Evolutionary conservation across 2,797 vertebrate genomes (phyloP).

Genomic region (Hyperoplus immaculatus): DNA sequence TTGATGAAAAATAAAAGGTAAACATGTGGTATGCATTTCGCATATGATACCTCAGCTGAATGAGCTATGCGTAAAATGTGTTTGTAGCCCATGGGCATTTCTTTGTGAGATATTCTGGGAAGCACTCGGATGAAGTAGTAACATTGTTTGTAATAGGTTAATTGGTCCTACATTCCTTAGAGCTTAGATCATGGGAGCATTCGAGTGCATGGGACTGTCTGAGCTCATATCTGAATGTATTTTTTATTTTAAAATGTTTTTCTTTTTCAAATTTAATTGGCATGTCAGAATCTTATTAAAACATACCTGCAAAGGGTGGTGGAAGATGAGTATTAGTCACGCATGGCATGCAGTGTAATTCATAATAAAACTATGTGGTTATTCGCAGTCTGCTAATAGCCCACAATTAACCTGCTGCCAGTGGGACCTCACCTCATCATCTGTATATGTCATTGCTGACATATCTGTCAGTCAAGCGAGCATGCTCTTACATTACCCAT

Average conservation of each 20-base stretch:
- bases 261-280: neutral
- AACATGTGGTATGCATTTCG: neutral
- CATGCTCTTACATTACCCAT: neutral
- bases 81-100: conserved; percentile 2
- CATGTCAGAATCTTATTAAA: neutral
- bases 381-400: neutral
- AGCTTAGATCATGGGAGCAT: neutral
- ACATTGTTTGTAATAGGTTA: conserved; percentile 39
- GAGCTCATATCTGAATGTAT: too few relatives aligned
- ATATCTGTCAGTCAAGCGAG: conserved; percentile 1
- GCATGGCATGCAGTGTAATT: neutral
- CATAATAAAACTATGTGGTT: neutral
- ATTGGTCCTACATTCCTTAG: conserved; percentile 38
- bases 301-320: neutral
- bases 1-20: neutral
- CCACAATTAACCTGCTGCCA: neutral
- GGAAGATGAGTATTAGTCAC: conserved; percentile 9
- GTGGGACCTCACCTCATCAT: too few relatives aligned
- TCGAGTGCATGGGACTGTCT: too few relatives aligned
- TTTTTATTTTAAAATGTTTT: neutral
- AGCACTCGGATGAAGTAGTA: conserved; percentile 43
- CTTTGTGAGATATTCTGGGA: conserved; percentile 30
- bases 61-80: too few relatives aligned
- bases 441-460: neutral
- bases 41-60: neutral